These are phyloP conservation scores for Lasioglossum malachurum DNA, from an alignment of 2,888 invertebrate genomes.

Conservation along the genomic window DNA sequence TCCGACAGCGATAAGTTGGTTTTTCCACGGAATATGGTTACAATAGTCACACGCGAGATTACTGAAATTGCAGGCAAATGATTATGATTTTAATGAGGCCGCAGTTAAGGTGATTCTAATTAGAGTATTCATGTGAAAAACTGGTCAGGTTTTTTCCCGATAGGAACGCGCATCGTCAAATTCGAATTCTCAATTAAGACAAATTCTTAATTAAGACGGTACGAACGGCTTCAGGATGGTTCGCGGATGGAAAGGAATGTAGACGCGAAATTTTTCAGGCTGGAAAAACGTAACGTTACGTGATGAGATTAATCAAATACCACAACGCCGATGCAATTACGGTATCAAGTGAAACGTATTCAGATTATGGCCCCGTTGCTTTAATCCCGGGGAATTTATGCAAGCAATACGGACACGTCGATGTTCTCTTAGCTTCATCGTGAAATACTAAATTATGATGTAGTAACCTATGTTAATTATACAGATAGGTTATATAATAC, in stretches of 20 bases:
- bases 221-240: neutral
- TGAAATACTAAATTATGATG: slow-evolving; percentile 49
- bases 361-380: slow-evolving; percentile 29
- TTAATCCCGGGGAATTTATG: slow-evolving; percentile 37
- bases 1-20: neutral
- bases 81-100: neutral
- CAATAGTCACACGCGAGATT: neutral
- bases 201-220: slow-evolving; percentile 1
- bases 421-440: slow-evolving; percentile 35
- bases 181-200: neutral
- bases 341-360: slow-evolving; percentile 33
- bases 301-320: slow-evolving; percentile 17
- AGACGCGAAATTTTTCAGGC: neutral
- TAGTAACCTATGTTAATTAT: slow-evolving; percentile 48
- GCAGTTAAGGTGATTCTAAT: neutral
- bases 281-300: slow-evolving; percentile 28
- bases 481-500: slow-evolving; percentile 45
- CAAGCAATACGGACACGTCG: slow-evolving; percentile 25
- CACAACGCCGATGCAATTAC: neutral
- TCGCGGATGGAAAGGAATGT: slow-evolving; percentile 7
- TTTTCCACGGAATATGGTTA: neutral
- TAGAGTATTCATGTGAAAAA: neutral
- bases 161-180: neutral
- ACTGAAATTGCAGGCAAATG: neutral
- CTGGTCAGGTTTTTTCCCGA: slow-evolving; percentile 1